A percentile compares a stretch with the other conserved stretches of the same genome.
These are phyloP conservation scores for Melangyna quadrimaculata DNA, from an alignment of 2,888 invertebrate genomes.

Conservation along the genomic window DNA sequence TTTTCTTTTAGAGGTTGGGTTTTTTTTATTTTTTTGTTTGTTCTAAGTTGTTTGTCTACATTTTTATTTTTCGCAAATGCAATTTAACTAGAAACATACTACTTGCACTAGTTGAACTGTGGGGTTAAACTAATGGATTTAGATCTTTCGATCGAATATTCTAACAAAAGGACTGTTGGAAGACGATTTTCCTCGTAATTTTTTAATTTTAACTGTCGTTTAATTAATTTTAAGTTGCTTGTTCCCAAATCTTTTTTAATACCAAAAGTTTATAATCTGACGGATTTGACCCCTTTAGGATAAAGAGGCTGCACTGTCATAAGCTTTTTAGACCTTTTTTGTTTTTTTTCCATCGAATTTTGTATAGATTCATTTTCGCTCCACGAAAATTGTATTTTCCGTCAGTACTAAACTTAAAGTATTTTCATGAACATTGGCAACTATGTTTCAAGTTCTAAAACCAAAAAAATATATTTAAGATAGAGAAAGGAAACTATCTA, in stretches of 20 bases:
- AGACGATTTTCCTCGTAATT: neutral
- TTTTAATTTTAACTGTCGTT: too few species aligned
- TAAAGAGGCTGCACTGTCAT: constrained; percentile 25
- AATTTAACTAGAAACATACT: constrained; percentile 26
- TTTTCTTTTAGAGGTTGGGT: constrained; percentile 15
- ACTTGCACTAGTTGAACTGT: neutral
- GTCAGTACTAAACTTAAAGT: constrained; percentile 8
- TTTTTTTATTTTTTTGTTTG: constrained; percentile 1
- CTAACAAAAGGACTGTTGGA: neutral
- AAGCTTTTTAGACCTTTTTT: too few species aligned
- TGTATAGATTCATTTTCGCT: constrained; percentile 6
- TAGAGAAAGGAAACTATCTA: constrained; percentile 8
- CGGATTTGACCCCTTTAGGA: neutral
- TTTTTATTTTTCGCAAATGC: constrained; percentile 34
- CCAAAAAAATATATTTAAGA: constrained; percentile 4
- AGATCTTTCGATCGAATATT: neutral
- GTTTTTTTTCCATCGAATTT: neutral
- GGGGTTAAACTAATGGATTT: neutral
- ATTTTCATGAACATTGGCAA: constrained; percentile 35
- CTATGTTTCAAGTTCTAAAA: neutral
- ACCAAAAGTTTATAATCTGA: too few species aligned
- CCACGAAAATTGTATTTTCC: constrained; percentile 38
- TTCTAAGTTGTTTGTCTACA: constrained; percentile 23
- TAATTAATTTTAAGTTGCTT: too few species aligned
- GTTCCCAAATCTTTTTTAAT: too few species aligned